Evolutionary conservation across 2,113 vertebrate genomes (phyloP).

Genomic region (Dryoscopus gambensis): DNA sequence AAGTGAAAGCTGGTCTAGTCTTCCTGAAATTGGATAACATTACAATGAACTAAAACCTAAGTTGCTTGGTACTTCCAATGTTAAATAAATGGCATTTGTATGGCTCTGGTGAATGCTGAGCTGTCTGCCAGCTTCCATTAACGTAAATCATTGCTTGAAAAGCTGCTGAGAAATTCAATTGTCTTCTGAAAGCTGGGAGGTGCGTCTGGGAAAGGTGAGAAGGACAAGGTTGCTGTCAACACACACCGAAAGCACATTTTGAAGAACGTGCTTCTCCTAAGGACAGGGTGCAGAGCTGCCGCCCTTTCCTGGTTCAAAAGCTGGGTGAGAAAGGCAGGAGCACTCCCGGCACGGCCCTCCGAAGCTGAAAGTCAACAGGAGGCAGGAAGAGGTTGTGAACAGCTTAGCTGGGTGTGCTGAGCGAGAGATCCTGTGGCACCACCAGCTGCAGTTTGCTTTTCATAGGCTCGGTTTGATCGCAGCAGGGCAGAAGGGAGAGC

Average conservation of each 20-base stretch:
- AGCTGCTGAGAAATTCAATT: neutral
- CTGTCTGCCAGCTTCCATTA: neutral
- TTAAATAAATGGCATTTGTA: neutral
- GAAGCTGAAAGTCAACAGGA: neutral
- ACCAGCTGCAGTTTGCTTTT: neutral
- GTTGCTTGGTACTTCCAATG: neutral
- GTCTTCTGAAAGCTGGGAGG: neutral
- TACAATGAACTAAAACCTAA: neutral
- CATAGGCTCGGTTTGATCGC: neutral
- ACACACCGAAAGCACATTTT: rapidly evolving
- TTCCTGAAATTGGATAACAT: neutral
- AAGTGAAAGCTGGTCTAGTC: neutral
- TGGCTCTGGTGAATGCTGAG: neutral
- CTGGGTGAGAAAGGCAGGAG: neutral
- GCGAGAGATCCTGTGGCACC: neutral
- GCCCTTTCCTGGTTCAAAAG: neutral
- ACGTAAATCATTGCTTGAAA: neutral
- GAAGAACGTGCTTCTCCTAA: neutral
- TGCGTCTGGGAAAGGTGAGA: neutral
- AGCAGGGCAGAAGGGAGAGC: neutral
- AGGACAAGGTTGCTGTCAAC: neutral
- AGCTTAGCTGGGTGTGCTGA: neutral
- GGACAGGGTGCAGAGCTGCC: neutral
- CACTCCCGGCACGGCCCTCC: neutral
- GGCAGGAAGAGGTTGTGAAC: neutral